phyloP scores from a whole-genome alignment of 2,888 invertebrate genomes.

The Meliscaeva auricollis region DNA sequence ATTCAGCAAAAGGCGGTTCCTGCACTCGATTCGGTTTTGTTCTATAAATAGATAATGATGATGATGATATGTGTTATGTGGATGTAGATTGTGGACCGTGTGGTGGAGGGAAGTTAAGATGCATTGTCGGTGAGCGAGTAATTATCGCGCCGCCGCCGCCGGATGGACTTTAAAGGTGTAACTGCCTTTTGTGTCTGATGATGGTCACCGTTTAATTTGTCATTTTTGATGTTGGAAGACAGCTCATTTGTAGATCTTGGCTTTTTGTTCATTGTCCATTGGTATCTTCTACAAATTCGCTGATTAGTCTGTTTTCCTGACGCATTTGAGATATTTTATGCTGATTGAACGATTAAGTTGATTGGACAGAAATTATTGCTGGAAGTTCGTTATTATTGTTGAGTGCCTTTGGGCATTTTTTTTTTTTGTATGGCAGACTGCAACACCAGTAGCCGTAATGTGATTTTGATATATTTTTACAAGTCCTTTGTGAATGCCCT shows the following conservation, averaged over 20 bases:
- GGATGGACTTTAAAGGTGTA: slow-evolving; percentile 38
- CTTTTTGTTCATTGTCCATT: background rate
- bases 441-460: background rate
- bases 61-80: slow-evolving; percentile 45
- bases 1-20: slow-evolving; percentile 45
- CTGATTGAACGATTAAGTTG: slow-evolving; percentile 51
- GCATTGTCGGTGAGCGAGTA: slow-evolving; percentile 36
- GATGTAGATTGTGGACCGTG: background rate
- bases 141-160: slow-evolving; percentile 54
- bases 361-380: slow-evolving; percentile 49
- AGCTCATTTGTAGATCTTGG: background rate
- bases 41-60: slow-evolving; percentile 66
- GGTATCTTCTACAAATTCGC: background rate
- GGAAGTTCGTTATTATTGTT: slow-evolving; percentile 7
- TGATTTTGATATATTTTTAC: background rate
- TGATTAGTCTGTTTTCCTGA: slow-evolving; percentile 34
- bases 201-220: slow-evolving; percentile 65
- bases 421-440: background rate
- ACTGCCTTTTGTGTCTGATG: slow-evolving; percentile 20
- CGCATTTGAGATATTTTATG: slow-evolving; percentile 26
- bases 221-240: slow-evolving; percentile 46
- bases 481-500: background rate
- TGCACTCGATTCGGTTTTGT: slow-evolving; percentile 20
- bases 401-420: background rate
- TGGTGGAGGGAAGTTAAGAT: background rate